phyloP scores from a whole-genome alignment of 2,888 invertebrate species.

The Sicus ferrugineus region DNA sequence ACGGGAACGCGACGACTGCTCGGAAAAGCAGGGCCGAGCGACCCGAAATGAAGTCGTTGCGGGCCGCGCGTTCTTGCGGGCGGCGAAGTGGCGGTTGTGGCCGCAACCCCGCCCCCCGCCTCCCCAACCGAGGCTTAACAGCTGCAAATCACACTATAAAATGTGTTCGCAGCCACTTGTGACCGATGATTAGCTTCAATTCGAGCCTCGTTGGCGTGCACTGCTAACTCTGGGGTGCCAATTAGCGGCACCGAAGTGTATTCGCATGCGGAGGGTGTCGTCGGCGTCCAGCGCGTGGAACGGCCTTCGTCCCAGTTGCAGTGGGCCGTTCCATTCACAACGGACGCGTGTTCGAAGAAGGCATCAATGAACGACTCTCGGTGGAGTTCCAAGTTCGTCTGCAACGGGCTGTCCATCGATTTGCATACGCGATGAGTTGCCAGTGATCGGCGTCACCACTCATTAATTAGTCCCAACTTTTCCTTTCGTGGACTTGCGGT shows the following conservation, averaged over 20 bases:
- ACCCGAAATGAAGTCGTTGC: conserved; percentile 25
- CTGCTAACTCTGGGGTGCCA: neutral
- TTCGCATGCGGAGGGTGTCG: no score
- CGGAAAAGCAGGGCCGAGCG: no score
- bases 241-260: no score
- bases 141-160: conserved; percentile 18
- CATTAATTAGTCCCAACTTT: neutral
- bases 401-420: no score
- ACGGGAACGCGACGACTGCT: neutral
- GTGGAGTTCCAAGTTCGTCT: no score
- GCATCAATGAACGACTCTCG: no score
- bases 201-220: conserved; percentile 2
- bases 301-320: no score
- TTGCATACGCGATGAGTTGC: no score
- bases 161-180: neutral
- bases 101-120: neutral
- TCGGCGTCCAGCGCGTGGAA: no score
- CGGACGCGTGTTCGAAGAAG: no score
- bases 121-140: neutral
- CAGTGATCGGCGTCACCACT: conserved; percentile 4
- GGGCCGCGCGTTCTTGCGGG: neutral
- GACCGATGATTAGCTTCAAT: conserved; percentile 26
- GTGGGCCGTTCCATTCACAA: no score
- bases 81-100: neutral
- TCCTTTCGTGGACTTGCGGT: neutral